These are phyloP conservation scores for Drosophila guanche DNA, from an alignment of 1,140 invertebrate species.

Conservation along the genomic window DNA sequence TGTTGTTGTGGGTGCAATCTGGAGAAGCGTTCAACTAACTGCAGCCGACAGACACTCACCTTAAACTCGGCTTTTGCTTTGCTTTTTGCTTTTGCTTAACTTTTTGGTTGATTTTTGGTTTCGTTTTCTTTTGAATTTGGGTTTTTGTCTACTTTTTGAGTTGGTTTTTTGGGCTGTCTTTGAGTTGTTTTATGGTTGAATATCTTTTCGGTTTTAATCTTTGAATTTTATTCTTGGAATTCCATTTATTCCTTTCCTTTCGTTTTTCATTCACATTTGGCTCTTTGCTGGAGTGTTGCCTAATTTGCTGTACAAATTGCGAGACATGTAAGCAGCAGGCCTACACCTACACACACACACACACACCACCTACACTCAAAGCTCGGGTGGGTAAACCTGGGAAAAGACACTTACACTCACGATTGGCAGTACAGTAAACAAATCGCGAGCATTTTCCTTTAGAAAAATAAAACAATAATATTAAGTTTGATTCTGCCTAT, in stretches of 20 bases:
- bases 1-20: constrained; percentile 43
- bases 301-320: constrained; percentile 51
- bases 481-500: constrained; percentile 24
- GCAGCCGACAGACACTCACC: constrained; percentile 36
- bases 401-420: background rate
- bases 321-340: constrained; percentile 19
- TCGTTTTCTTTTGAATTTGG: background rate
- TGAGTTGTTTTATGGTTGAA: constrained; percentile 18
- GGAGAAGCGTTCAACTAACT: constrained; percentile 30
- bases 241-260: no score
- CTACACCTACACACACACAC: constrained; percentile 9
- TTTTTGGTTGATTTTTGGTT: background rate
- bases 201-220: background rate
- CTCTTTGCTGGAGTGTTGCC: constrained; percentile 16
- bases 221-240: no score
- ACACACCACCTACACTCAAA: constrained; percentile 14
- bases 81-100: constrained; percentile 3
- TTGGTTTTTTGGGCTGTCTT: constrained; percentile 1
- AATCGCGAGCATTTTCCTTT: constrained; percentile 54
- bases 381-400: constrained; percentile 18
- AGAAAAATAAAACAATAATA: constrained; percentile 52
- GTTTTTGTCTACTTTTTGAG: background rate
- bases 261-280: no score
- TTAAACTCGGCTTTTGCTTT: constrained; percentile 11
- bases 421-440: constrained; percentile 61